Base-by-base conservation (phyloP, 2,797 vertebrate genomes). In the Micromesistius poutassou region DNA sequence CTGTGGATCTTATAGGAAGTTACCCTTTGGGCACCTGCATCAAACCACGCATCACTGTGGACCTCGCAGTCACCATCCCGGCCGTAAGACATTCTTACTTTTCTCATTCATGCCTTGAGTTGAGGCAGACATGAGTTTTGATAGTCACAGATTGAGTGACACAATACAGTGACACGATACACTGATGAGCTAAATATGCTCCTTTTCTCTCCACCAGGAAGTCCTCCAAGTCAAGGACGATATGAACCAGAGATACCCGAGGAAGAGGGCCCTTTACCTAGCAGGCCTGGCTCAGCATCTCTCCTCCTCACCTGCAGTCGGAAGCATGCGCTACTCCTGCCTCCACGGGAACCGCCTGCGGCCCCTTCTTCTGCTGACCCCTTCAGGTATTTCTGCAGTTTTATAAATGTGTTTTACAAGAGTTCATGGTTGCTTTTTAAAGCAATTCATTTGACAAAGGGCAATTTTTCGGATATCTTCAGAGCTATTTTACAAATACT, bases 241-340 rank as follows among this genome's bases (percentile, higher is more conserved):
- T 19, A 78, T 98, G 79, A 99, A 99, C 86, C 97, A 99, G 88
- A 95, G 96, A 30, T 99, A 98, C 91, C 94, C 96, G 4, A 94
- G 97, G 55, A 99, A 99, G 89, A 93, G 97, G 80, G 97, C 98
- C 0, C 92, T 99, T 0, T 99, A 98, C 86, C 88, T 99, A 76
- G 94, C 96, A 8, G 94, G 96, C 73, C 82, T 99, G 0, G 96
- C 96, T n/a, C 88, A 95, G 66, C 87, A 96, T 76, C 91, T 99
- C 19, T 75, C 89, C 16, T 89, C 92, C 14, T 93, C 95, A n/a
- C 85, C 94, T 2, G 86, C 94, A 66, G 93, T 98, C 0, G 94
- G 96, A 76, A 92, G 92, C 0, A 88, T 98, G 87, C 92, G 82
- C 73, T 99, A 96, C 87, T 95, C 96, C 2, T 98, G 96, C 88